Conservation (phyloP, 2,113 vertebrate genomes). For the Eurypyga helias region DNA sequence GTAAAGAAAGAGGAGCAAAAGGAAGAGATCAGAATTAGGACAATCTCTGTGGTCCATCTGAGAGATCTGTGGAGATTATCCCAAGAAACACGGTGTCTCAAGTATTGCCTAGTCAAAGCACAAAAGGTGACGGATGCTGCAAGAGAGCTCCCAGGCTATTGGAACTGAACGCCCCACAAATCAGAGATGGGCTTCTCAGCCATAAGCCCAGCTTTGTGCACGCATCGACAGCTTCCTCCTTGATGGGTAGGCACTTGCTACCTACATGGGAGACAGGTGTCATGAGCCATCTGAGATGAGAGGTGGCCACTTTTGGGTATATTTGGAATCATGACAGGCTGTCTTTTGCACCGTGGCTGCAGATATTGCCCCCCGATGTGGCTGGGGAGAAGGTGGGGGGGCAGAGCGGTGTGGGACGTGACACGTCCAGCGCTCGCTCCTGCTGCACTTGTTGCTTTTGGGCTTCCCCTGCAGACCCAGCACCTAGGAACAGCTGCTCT, state of each 20-base stretch:
- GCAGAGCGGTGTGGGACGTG: fast-evolving
- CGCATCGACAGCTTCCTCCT: not conserved
- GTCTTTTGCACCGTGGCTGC: not conserved
- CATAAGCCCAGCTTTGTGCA: not conserved
- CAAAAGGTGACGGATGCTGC: not conserved
- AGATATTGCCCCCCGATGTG: not conserved
- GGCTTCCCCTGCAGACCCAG: not conserved
- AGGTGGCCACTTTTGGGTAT: not conserved
- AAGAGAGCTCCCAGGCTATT: not conserved
- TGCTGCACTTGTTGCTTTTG: not conserved
- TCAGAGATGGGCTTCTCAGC: not conserved
- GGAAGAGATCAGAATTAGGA: not conserved
- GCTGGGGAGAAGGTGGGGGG: not conserved
- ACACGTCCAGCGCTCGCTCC: not conserved
- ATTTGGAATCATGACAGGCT: not conserved
- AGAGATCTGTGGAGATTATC: not conserved
- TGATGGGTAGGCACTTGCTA: not conserved
- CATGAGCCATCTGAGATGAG: not conserved
- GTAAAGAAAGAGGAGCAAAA: not conserved
- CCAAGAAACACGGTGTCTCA: not conserved
- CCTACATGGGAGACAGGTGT: not conserved
- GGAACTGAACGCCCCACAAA: not conserved
- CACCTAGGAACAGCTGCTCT: not conserved
- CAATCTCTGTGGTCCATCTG: not conserved
- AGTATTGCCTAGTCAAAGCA: not conserved